Conservation (phyloP, 2,113 vertebrate genomes). For the Rhineura floridana region DNA sequence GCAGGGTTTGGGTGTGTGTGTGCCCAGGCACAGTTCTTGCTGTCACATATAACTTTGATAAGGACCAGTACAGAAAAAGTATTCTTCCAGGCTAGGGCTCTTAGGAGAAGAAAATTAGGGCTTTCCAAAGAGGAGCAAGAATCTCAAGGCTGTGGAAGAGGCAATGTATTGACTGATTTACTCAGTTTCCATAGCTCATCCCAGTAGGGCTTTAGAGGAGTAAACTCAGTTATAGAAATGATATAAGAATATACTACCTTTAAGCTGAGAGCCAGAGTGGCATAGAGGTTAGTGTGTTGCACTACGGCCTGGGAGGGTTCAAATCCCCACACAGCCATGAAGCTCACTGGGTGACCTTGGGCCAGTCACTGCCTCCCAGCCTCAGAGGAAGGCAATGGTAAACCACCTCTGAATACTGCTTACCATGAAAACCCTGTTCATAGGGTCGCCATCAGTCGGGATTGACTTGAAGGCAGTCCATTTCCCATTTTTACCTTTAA, state of each 20-base stretch:
- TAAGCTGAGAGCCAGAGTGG: no score
- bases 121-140: not conserved
- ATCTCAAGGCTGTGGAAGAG: not conserved
- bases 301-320: no score
- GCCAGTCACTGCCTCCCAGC: no score
- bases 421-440: no score
- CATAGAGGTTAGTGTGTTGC: no score
- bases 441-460: no score
- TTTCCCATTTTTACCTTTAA: no score
- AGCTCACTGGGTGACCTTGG: no score
- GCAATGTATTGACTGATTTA: not conserved
- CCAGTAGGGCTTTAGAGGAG: not conserved
- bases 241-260: not conserved
- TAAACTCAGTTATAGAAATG: not conserved
- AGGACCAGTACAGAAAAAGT: not conserved
- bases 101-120: not conserved
- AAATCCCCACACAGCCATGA: no score
- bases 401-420: no score
- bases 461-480: no score
- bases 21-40: not conserved
- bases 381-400: no score
- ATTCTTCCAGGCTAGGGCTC: not conserved
- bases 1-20: not conserved
- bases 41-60: not conserved
- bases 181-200: not conserved